These are phyloP conservation scores for Diloba caeruleocephala DNA, from an alignment of 2,888 invertebrate genomes.

Conservation along the genomic window DNA sequence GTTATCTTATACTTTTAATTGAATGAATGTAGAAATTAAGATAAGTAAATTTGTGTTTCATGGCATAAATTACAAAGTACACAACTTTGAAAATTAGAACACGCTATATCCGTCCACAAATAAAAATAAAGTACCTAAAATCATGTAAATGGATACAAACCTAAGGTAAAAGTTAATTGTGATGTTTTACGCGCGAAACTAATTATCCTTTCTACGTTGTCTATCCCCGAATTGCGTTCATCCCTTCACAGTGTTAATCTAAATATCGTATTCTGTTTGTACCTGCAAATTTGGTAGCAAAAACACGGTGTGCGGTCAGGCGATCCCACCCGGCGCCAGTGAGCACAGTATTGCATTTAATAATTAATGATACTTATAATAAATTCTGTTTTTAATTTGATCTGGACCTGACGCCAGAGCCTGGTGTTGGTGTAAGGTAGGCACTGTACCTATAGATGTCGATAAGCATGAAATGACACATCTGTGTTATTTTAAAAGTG, in stretches of 20 bases:
- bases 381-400: slow-evolving; percentile 87
- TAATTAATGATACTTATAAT: slow-evolving; percentile 85
- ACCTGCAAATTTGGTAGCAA: slow-evolving; percentile 72
- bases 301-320: slow-evolving; percentile 78
- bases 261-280: slow-evolving; percentile 85
- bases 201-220: slow-evolving; percentile 68
- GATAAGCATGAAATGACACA: slow-evolving; percentile 18
- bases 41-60: slow-evolving; percentile 12
- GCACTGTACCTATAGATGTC: slow-evolving; percentile 31
- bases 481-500: slow-evolving; percentile 5
- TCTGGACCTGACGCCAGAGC: slow-evolving; percentile 69
- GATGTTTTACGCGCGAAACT: slow-evolving; percentile 67
- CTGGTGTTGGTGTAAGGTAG: slow-evolving; percentile 33
- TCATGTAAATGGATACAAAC: slow-evolving; percentile 23
- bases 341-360: slow-evolving; percentile 76
- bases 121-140: slow-evolving; percentile 19
- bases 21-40: slow-evolving; percentile 6
- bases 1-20: background rate
- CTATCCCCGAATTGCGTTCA: slow-evolving; percentile 58
- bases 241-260: slow-evolving; percentile 76
- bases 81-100: slow-evolving; percentile 8
- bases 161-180: slow-evolving; percentile 40
- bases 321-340: slow-evolving; percentile 54
- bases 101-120: slow-evolving; percentile 11
- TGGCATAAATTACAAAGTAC: slow-evolving; percentile 8